These are phyloP conservation scores for Sebastes nivosus DNA, from an alignment of 2,797 vertebrate species.

Conservation along the genomic window DNA sequence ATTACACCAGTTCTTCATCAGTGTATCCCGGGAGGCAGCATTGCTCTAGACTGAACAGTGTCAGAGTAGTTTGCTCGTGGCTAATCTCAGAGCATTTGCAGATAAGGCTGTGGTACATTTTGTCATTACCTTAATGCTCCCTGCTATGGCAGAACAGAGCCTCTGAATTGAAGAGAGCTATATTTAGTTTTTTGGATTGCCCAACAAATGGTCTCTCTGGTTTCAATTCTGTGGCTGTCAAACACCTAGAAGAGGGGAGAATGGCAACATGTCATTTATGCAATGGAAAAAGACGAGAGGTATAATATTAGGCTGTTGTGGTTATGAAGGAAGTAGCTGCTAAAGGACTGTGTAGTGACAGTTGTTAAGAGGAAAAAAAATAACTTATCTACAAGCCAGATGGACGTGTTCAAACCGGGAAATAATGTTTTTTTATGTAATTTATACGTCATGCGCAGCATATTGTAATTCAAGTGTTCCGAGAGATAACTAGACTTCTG, in stretches of 20 bases:
- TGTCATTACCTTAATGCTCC: constrained; percentile 13
- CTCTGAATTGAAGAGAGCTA: neutral
- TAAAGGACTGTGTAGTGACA: neutral
- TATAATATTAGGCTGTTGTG: neutral
- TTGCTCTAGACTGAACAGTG: constrained; percentile 11
- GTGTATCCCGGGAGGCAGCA: constrained; percentile 14
- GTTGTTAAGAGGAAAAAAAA: neutral
- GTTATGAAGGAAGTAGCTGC: neutral
- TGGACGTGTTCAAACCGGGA: neutral
- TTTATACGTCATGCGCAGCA: neutral
- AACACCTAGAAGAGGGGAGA: neutral
- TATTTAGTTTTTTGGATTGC: constrained; percentile 4
- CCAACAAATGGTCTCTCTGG: neutral
- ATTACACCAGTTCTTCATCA: neutral
- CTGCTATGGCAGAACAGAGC: neutral
- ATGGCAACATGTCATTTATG: neutral
- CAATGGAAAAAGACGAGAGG: neutral
- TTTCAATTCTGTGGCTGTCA: neutral
- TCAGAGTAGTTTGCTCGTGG: constrained; percentile 10
- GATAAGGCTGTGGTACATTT: constrained; percentile 4
- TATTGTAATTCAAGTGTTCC: no score
- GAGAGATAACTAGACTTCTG: neutral
- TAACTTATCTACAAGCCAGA: neutral
- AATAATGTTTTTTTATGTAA: neutral
- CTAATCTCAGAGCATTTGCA: constrained; percentile 15